Base-by-base conservation (phyloP, 2,113 vertebrate genomes). In the Megaptera novaeangliae region DNA sequence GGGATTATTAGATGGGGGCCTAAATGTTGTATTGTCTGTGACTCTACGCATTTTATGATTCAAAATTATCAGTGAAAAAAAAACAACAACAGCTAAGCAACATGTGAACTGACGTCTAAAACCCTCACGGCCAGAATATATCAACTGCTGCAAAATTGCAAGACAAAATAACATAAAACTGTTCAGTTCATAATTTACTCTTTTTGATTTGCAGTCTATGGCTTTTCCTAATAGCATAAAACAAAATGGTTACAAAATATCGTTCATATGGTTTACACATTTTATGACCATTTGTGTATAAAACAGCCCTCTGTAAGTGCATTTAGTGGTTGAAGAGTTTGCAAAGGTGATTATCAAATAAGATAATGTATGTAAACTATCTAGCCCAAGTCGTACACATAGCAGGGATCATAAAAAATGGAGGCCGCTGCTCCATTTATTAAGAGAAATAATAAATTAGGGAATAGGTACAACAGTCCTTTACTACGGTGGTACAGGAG, bases 301-400 rank as follows among this genome's bases (percentile, higher is more conserved):
- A 81, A 89, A 25, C 55, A 44, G 23, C 41, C 78, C 81, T 63
- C 69, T 25, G n/a, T 63, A 49, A 72, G 27, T 52, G 34, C 6
- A 23, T 34, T 55, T n/a, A 6, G 66, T 64, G 36, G 15, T 18
- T 89, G 94, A 87, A 64, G 55, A 52, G 36, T 41, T 64, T 78
- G 36, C 17, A 81, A 86, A 77, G 11, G 31, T 49, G 46, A 11
- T 68, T 63, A 36, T 63, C 34, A 41, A 36, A 52, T 44, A 12
- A 59, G 36, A 41, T 5, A 20, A 31, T 31, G 12, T 63, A 4
- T 39, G 36, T 34, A 46, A 44, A 57, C 44, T 36, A 5, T 17
- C 57, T 3, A 7, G 23, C 31, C 15, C 1, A 21, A 63, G 20
- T 34, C 13, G 41, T 57, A 46, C 1, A 1, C 2, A 0, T 5